Evolutionary conservation across 2,797 vertebrate genomes (phyloP).

Genomic region (Pseudochirops corinnae): DNA sequence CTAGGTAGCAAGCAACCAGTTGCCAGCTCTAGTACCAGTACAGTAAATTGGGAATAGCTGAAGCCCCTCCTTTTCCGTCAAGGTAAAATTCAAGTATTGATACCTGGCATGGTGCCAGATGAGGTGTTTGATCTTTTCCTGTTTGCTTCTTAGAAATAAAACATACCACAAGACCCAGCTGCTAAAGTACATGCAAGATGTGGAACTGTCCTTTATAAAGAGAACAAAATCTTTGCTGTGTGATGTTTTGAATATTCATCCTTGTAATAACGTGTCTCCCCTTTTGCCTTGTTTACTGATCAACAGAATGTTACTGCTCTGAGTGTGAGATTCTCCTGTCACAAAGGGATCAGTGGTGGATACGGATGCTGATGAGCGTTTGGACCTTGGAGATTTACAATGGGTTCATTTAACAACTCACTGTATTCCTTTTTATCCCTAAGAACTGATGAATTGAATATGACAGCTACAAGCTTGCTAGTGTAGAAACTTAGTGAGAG

Average conservation of each 20-base stretch:
- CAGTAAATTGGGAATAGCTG: neutral
- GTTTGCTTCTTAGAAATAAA: slow-evolving; percentile 14
- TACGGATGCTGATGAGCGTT: neutral
- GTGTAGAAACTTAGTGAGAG: neutral
- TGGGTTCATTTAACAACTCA: neutral
- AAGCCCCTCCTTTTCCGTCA: slow-evolving; percentile 2
- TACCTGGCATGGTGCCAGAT: neutral
- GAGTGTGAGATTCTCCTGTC: neutral
- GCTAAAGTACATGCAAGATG: neutral
- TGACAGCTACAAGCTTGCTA: neutral
- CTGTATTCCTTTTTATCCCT: neutral
- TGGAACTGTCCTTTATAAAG: neutral
- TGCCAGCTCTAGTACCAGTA: neutral
- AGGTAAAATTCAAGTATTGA: neutral
- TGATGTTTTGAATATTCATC: neutral
- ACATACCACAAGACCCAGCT: neutral
- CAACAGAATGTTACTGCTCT: neutral
- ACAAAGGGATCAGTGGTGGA: slow-evolving; percentile 3
- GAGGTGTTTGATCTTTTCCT: neutral
- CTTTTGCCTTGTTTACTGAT: neutral
- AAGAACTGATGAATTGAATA: slow-evolving; percentile 14
- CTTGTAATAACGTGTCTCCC: neutral
- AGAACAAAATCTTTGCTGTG: neutral
- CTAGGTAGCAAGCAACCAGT: neutral
- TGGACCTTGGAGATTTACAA: neutral